Evolutionary conservation across 2,113 vertebrate genomes (phyloP).

Genomic region (Xiphorhynchus elegans): DNA sequence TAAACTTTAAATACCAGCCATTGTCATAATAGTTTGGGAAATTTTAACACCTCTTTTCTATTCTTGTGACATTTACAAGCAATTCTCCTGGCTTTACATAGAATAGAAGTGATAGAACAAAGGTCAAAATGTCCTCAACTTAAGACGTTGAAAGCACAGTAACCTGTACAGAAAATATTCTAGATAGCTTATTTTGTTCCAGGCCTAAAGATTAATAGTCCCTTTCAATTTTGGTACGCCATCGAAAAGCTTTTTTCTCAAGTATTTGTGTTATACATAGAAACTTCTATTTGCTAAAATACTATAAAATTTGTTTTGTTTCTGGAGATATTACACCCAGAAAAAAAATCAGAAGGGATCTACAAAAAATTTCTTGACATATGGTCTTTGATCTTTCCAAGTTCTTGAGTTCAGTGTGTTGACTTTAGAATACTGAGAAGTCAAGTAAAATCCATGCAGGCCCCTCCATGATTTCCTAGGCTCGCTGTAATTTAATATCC

Average conservation of each 20-base stretch:
- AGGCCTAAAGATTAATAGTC: not conserved
- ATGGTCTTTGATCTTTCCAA: not conserved
- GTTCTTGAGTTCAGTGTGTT: not conserved
- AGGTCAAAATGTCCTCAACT: not conserved
- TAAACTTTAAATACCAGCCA: not conserved
- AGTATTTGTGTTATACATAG: not conserved
- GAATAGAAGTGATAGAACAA: not conserved
- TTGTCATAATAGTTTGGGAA: not conserved
- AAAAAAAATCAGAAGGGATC: not conserved
- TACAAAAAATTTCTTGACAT: not conserved
- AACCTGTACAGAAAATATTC: not conserved
- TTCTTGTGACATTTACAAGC: not conserved
- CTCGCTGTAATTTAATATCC: not conserved
- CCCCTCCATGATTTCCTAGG: not conserved
- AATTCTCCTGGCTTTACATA: not conserved
- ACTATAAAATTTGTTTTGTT: not conserved
- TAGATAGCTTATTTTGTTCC: not conserved
- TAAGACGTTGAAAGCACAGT: not conserved
- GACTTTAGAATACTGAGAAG: not conserved
- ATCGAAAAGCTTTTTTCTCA: fast-evolving
- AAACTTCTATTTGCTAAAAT: not conserved
- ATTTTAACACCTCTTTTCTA: not conserved
- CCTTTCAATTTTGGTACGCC: not conserved
- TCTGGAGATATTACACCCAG: not conserved
- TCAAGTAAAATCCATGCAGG: not conserved